Conservation (phyloP, 1,140 invertebrate species). For the Danaus melanippus region DNA sequence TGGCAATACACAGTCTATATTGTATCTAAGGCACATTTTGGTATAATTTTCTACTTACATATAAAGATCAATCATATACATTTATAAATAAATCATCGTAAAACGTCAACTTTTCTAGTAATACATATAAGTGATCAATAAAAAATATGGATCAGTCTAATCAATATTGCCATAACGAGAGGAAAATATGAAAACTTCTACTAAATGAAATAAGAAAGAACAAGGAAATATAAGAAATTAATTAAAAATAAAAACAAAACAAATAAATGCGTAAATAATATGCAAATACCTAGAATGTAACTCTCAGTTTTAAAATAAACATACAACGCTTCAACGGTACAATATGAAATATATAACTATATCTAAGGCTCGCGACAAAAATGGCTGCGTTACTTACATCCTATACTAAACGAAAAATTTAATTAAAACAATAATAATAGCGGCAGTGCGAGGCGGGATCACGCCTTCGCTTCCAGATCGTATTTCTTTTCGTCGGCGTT, state of each 20-base stretch:
- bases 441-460: slow-evolving; percentile 23
- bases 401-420: slow-evolving; percentile 8
- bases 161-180: too few species aligned
- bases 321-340: background rate
- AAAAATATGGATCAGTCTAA: too few species aligned
- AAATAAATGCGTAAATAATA: slow-evolving; percentile 7
- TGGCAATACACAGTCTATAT: too few species aligned
- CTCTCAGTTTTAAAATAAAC: slow-evolving; percentile 1
- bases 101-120: too few species aligned
- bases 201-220: too few species aligned
- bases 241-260: slow-evolving; percentile 16
- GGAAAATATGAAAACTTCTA: too few species aligned
- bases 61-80: too few species aligned
- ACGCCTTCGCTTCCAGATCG: slow-evolving; percentile 51
- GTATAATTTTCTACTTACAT: too few species aligned
- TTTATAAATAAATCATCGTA: too few species aligned
- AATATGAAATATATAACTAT: slow-evolving; percentile 2
- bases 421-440: slow-evolving; percentile 13
- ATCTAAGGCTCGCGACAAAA: slow-evolving; percentile 4
- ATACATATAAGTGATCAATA: too few species aligned
- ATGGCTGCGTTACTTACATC: background rate
- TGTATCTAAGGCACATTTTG: too few species aligned
- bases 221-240: too few species aligned
- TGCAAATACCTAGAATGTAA: background rate
- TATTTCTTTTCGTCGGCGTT: slow-evolving; percentile 61